Evolutionary conservation across 2,888 invertebrate species (phyloP).

Genomic region (Girardia tigrina): DNA sequence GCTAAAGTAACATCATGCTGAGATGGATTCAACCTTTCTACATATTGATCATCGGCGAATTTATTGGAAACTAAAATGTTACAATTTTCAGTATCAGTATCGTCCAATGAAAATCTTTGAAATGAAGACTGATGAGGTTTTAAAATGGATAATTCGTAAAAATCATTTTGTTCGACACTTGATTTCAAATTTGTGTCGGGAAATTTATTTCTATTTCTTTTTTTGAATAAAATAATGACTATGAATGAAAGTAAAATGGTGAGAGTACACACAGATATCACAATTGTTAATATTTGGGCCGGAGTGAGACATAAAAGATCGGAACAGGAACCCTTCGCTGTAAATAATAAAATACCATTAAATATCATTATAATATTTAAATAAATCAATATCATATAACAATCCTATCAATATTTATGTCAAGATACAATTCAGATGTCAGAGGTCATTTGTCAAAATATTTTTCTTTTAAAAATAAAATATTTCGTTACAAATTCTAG

Average conservation of each 20-base stretch:
- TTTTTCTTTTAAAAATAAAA: no score
- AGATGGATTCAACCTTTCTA: not conserved
- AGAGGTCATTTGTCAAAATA: no score
- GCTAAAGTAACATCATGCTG: not conserved
- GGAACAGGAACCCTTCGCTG: not conserved
- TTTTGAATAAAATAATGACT: conserved; percentile 5
- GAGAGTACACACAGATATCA: not conserved
- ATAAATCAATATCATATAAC: no score
- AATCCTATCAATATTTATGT: no score
- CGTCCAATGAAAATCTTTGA: not conserved
- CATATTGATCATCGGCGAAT: not conserved
- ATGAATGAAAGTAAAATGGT: conserved; percentile 10
- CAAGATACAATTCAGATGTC: no score
- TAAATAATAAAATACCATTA: no score
- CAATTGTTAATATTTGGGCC: not conserved
- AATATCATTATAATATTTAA: no score
- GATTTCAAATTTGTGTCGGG: not conserved
- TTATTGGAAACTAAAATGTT: not conserved
- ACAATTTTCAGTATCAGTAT: not conserved
- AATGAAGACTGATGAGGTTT: conserved; percentile 8
- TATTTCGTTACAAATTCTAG: no score
- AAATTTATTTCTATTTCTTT: not conserved
- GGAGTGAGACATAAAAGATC: conserved; percentile 8
- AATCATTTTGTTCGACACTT: not conserved
- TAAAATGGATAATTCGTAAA: not conserved